A percentile compares a stretch with the other conserved stretches of the same genome.
Evolutionary conservation across 2,888 invertebrate genomes (phyloP).

Genomic region (Elysia crispata): DNA sequence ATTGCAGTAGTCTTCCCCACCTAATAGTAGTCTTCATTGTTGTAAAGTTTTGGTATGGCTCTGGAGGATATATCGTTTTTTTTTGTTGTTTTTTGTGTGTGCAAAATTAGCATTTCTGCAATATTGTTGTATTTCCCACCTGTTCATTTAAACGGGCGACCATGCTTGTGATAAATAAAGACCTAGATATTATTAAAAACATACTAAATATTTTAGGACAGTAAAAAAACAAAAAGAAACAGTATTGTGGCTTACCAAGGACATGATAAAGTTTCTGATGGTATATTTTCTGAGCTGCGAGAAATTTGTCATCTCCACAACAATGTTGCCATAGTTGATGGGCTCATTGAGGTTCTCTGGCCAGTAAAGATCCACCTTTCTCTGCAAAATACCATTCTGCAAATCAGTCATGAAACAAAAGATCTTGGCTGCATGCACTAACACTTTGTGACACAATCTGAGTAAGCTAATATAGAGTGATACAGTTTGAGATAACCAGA

Average conservation of each 20-base stretch:
- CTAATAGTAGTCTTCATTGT: no score
- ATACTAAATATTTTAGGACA: neutral
- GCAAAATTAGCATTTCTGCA: no score
- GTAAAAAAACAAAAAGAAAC: neutral
- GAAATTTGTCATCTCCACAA: conserved; percentile 61
- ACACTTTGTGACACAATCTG: neutral
- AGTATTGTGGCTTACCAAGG: conserved; percentile 53
- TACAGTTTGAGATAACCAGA: neutral
- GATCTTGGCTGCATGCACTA: conserved; percentile 3
- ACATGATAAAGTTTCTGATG: conserved; percentile 62
- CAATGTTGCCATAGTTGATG: conserved; percentile 63
- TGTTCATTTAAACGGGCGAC: neutral
- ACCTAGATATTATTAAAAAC: no score
- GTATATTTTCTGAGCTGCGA: conserved; percentile 64
- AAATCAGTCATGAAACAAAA: neutral
- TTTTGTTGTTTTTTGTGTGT: no score
- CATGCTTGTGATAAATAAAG: neutral
- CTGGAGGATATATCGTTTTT: no score
- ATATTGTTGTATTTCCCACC: no score
- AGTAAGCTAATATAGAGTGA: neutral
- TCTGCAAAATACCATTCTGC: conserved; percentile 52
- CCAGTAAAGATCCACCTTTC: conserved; percentile 68
- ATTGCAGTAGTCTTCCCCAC: no score
- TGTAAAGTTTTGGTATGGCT: no score
- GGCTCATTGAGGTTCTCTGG: conserved; percentile 59